Evolutionary conservation across 2,888 invertebrate genomes (phyloP).

Genomic region (Xestoiulus laeticollis): DNA sequence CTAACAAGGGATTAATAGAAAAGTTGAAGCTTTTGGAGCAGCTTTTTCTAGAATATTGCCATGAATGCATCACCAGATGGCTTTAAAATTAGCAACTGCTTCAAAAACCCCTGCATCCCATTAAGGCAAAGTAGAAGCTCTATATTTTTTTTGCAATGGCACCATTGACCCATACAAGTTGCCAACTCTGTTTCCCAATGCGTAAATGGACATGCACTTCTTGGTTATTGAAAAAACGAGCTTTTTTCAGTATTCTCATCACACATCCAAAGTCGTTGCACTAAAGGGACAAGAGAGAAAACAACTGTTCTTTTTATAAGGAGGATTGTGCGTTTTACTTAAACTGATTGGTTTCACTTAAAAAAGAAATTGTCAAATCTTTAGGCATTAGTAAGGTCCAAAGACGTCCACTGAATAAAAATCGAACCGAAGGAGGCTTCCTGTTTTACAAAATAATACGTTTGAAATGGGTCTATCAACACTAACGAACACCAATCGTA

Average conservation of each 20-base stretch:
- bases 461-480: neutral
- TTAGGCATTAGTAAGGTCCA: neutral
- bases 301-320: neutral
- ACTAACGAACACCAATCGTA: conserved; percentile 5
- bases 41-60: too few species aligned
- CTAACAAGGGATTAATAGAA: too few species aligned
- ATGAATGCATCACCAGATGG: neutral
- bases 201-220: neutral
- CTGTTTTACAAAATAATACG: neutral
- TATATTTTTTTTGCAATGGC: too few species aligned
- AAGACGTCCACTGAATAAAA: neutral
- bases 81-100: neutral
- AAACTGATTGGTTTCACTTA: conserved; percentile 34
- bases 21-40: too few species aligned
- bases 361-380: conserved; percentile 9
- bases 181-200: neutral
- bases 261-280: neutral
- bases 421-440: neutral
- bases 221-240: neutral
- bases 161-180: too few species aligned
- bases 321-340: conserved; percentile 10
- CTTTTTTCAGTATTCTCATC: neutral
- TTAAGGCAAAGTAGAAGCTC: neutral
- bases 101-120: too few species aligned
- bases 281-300: neutral